Evolutionary conservation across 1,140 invertebrate genomes (phyloP), one percentile per base, ranked within the genome.

Genomic region (Microplitis mediator): DNA sequence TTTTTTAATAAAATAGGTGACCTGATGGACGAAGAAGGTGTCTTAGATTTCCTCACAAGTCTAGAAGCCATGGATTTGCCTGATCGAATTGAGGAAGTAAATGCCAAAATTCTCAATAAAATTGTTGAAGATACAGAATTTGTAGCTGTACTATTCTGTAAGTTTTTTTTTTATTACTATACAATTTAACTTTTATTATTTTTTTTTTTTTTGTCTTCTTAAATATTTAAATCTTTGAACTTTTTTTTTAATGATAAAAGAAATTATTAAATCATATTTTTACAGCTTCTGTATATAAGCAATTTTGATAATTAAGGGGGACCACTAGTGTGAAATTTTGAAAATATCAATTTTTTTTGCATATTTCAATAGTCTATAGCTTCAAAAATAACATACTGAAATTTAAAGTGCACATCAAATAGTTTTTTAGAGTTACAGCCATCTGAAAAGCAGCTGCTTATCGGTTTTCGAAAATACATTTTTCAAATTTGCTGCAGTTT

Each of bases 51-150:
- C 88, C 88, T 98, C 65, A 97, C 95, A 65, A 96, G 95, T 84
- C 90, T 97, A 76, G 95, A 97, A 88, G 94, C 95, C 74, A 96
- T 97, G 95, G 95, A 97, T 83, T 86, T 95, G 78, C 95, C 96
- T n/a, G 95, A 97, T 86, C 90, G 95, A 85, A 97, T 98, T 82
- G 96, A 97, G 89, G 96, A 97, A 90, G 96, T 97, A 31, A 97
- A 97, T 86, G 89, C 95, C 32, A 95, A 95, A 87, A 97, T 97
- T 79, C 88, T 98, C 71, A 90, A 91, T 54, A 97, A 97, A 88
- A 95, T 97, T 77, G 93, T 98, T 72, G 94, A 97, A 86, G 95
- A 97, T 76, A 95, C 94, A 2, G 93, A 96, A 78, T 97, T 94
- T 84, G 94, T 98, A 73, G 96, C 96, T 58, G 95, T 97, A 76